phyloP scores from a whole-genome alignment of 2,888 invertebrate species.

The Lochmaea crataegi region DNA sequence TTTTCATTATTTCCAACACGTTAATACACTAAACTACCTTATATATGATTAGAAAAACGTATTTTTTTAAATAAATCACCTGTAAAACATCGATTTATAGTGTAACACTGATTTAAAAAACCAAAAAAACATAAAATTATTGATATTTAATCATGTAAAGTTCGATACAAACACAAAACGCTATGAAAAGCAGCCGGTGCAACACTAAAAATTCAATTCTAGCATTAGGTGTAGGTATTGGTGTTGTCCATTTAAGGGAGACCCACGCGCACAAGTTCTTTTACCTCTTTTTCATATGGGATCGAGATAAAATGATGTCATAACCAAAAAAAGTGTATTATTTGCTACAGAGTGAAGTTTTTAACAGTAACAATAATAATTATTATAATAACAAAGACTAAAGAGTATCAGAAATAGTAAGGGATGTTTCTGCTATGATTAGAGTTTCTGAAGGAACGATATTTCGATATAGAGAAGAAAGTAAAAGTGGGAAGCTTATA shows the following conservation, averaged over 20 bases:
- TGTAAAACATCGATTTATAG: not conserved
- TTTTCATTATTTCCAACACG: no score
- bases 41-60: not conserved
- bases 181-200: constrained; percentile 23
- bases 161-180: constrained; percentile 22
- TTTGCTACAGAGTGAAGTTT: not conserved
- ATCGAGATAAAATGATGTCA: not conserved
- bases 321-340: not conserved
- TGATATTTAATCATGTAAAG: not conserved
- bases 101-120: not conserved
- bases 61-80: constrained; percentile 3
- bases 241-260: constrained; percentile 14
- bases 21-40: no score
- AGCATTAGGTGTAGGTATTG: not conserved
- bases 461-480: no score
- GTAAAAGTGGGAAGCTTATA: no score
- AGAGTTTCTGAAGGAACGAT: no score
- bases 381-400: no score
- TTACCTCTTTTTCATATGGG: constrained; percentile 19
- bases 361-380: no score
- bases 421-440: no score
- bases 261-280: constrained; percentile 27
- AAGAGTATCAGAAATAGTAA: no score
- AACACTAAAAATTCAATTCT: no score
- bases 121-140: constrained; percentile 16